A percentile compares a stretch with the other conserved stretches of the same genome.
Conservation (phyloP, 2,888 invertebrate genomes). For the Sepioteuthis lessoniana region DNA sequence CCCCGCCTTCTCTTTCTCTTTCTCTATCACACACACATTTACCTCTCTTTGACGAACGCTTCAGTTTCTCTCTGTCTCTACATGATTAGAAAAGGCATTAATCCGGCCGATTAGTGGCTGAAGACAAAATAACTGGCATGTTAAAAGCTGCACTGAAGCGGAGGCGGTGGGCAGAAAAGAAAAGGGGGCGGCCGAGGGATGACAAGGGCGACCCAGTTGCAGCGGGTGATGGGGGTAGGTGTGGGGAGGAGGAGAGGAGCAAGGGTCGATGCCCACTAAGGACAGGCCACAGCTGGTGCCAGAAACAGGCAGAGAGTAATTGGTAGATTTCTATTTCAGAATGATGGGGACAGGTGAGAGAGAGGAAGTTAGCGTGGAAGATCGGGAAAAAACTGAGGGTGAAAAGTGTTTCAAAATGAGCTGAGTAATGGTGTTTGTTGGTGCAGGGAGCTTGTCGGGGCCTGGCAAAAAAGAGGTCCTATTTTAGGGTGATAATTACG, state of each 20-base stretch:
- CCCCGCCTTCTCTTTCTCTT: too few relatives aligned
- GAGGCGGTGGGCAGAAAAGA: neutral
- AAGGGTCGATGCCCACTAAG: slow-evolving; percentile 50
- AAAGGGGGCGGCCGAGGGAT: too few relatives aligned
- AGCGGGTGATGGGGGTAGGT: too few relatives aligned
- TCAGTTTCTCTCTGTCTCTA: neutral
- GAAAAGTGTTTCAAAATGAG: neutral
- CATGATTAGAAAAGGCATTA: slow-evolving; percentile 55
- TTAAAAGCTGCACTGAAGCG: neutral
- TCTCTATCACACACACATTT: too few relatives aligned
- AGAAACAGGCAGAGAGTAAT: slow-evolving; percentile 1
- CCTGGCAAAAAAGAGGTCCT: neutral
- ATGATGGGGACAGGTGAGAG: neutral
- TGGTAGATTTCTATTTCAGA: neutral
- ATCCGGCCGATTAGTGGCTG: slow-evolving; percentile 53
- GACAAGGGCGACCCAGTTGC: slow-evolving; percentile 24
- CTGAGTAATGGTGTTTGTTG: too few relatives aligned
- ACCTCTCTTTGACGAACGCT: neutral
- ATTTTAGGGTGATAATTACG: too few relatives aligned
- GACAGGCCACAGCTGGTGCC: slow-evolving; percentile 48
- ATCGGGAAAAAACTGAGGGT: neutral
- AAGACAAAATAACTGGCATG: slow-evolving; percentile 46
- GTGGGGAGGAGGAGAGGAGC: too few relatives aligned
- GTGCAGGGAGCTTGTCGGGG: too few relatives aligned
- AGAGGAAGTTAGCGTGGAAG: too few relatives aligned